These are phyloP conservation scores for Phaonia tiefii DNA, from an alignment of 2,888 invertebrate species.

Conservation along the genomic window DNA sequence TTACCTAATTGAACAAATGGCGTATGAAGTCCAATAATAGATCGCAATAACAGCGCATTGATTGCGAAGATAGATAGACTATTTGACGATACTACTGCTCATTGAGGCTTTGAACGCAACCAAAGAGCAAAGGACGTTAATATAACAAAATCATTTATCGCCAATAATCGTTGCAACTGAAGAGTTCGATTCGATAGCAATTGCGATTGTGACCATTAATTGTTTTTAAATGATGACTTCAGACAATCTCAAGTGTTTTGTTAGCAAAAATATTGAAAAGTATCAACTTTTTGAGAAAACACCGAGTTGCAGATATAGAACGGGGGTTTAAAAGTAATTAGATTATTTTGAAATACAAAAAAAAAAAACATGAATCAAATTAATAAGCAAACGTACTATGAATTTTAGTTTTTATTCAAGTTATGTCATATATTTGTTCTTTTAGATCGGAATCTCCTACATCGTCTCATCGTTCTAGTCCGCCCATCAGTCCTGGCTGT, in stretches of 20 bases:
- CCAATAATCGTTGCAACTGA: background rate
- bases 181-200: background rate
- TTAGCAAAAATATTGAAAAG: background rate
- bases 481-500: slow-evolving; percentile 92
- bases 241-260: slow-evolving; percentile 33
- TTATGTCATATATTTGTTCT: background rate
- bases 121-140: background rate
- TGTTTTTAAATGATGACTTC: slow-evolving; percentile 53
- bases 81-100: background rate
- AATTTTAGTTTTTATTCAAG: no score
- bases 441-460: slow-evolving; percentile 80
- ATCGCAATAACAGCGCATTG: no score
- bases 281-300: background rate
- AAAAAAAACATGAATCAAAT: no score
- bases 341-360: background rate
- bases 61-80: background rate
- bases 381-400: no score
- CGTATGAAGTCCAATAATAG: no score
- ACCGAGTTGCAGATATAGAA: background rate
- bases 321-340: background rate
- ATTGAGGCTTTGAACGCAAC: background rate
- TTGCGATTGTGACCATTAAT: slow-evolving; percentile 39
- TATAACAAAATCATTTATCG: background rate
- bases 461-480: slow-evolving; percentile 87
- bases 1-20: no score